A percentile compares a stretch with the other conserved stretches of the same genome.
Evolutionary conservation across 1,140 invertebrate genomes (phyloP).

Genomic region (Drosophila ananassae): DNA sequence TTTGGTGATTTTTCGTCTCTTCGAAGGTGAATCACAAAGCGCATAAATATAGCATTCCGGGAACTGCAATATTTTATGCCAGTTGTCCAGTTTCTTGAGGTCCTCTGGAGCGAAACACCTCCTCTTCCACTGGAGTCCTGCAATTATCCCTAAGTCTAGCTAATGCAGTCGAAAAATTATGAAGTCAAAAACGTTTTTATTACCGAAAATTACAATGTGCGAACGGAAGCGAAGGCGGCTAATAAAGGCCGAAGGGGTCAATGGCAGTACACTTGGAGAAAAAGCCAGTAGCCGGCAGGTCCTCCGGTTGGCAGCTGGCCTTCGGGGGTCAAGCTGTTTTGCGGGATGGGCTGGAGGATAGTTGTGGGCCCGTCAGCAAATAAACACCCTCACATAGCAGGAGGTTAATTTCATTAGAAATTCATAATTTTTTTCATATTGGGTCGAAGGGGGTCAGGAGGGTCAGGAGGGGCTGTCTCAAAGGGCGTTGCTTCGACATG

Average conservation of each 20-base stretch:
- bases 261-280: constrained; percentile 17
- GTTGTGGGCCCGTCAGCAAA: constrained; percentile 69
- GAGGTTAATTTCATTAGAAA: constrained; percentile 81
- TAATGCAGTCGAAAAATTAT: constrained; percentile 60
- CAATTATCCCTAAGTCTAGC: constrained; percentile 53
- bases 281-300: constrained; percentile 3
- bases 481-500: constrained; percentile 64
- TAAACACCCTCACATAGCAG: constrained; percentile 63
- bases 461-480: not conserved
- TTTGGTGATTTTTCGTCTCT: constrained; percentile 22
- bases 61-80: constrained; percentile 9
- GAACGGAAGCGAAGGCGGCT: constrained; percentile 49
- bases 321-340: constrained; percentile 17
- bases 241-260: constrained; percentile 41
- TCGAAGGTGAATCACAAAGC: constrained; percentile 67
- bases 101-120: not conserved
- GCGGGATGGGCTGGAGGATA: constrained; percentile 33
- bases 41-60: constrained; percentile 55
- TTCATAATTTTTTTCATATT: constrained; percentile 72
- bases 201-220: constrained; percentile 81
- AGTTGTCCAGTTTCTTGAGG: not conserved
- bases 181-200: constrained; percentile 71
- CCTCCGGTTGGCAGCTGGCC: constrained; percentile 32
- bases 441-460: not conserved
- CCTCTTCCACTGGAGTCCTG: constrained; percentile 13